phyloP scores from a whole-genome alignment of 2,113 vertebrate species.

The Dromaius novaehollandiae region DNA sequence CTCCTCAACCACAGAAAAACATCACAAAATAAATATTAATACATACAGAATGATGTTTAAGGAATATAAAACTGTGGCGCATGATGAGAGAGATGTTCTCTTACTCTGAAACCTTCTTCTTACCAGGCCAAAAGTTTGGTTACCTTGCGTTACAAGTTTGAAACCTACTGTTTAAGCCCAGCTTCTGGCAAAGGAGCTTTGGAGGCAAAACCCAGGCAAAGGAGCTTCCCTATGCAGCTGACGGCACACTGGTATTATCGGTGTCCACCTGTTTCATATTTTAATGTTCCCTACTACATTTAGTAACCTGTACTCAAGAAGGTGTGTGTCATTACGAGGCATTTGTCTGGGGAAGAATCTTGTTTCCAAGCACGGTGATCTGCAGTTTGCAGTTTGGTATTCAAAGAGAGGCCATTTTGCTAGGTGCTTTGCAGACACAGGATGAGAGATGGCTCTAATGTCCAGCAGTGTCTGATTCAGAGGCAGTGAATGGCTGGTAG shows the following conservation, averaged over 20 bases:
- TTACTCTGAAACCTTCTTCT: not conserved
- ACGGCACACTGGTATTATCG: not conserved
- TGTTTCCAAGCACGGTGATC: not conserved
- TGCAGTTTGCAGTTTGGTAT: not conserved
- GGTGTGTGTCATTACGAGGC: not conserved
- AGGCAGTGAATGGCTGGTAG: not conserved
- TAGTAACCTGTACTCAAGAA: not conserved
- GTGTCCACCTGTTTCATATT: not conserved
- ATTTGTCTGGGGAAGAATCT: not conserved
- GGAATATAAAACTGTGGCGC: not conserved
- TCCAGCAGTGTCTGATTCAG: not conserved
- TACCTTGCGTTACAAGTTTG: not conserved
- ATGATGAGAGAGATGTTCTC: not conserved
- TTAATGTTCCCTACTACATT: not conserved
- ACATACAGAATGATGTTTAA: not conserved
- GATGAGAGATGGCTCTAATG: not conserved
- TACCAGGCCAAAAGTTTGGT: not conserved
- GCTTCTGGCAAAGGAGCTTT: not conserved
- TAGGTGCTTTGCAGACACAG: not conserved
- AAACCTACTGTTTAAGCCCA: not conserved
- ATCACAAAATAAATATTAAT: slow-evolving; percentile 19
- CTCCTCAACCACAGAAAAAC: not conserved
- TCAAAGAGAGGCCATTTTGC: not conserved
- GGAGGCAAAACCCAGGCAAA: not conserved
- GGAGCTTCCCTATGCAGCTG: not conserved